These are phyloP conservation scores for Semaprochilodus insignis DNA, from an alignment of 2,797 vertebrate species.

Conservation along the genomic window DNA sequence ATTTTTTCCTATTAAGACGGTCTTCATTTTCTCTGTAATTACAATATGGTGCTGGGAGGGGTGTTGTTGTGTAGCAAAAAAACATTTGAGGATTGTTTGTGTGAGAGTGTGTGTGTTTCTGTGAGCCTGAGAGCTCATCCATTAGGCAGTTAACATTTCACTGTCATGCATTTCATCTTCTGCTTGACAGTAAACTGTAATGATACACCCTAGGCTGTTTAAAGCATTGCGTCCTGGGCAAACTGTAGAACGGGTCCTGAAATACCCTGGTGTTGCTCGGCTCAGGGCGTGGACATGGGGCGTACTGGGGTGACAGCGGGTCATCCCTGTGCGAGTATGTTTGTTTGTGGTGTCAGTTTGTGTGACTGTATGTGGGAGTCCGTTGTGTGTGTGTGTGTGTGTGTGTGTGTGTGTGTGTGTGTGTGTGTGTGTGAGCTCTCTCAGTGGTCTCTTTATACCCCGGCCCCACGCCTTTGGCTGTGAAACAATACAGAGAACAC, in stretches of 20 bases:
- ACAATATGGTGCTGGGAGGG: not conserved
- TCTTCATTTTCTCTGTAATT: slow-evolving; percentile 32
- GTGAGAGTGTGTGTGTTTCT: not conserved
- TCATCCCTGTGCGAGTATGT: slow-evolving; percentile 38
- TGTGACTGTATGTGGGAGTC: slow-evolving; percentile 29
- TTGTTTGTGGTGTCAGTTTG: slow-evolving; percentile 54
- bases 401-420: slow-evolving; percentile 37
- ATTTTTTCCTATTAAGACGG: slow-evolving; percentile 21
- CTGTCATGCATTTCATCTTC: slow-evolving; percentile 42
- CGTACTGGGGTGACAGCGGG: slow-evolving; percentile 16
- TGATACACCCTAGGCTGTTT: slow-evolving; percentile 27
- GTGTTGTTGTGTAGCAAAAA: slow-evolving; percentile 17
- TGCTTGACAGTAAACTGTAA: slow-evolving; percentile 46
- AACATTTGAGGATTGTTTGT: slow-evolving; percentile 1
- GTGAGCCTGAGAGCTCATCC: slow-evolving; percentile 37
- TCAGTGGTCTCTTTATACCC: slow-evolving; percentile 76
- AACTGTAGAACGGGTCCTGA: slow-evolving; percentile 12
- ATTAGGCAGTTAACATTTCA: slow-evolving; percentile 47
- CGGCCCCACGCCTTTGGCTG: slow-evolving; percentile 71
- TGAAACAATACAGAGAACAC: slow-evolving; percentile 74
- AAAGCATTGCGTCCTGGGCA: slow-evolving; percentile 29
- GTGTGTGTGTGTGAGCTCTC: slow-evolving; percentile 58
- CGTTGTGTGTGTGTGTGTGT: slow-evolving; percentile 36
- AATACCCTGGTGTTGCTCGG: slow-evolving; percentile 23
- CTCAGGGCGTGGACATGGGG: slow-evolving; percentile 31